Base-by-base conservation (phyloP, 2,888 invertebrate genomes). In the Mythimna loreyi region DNA sequence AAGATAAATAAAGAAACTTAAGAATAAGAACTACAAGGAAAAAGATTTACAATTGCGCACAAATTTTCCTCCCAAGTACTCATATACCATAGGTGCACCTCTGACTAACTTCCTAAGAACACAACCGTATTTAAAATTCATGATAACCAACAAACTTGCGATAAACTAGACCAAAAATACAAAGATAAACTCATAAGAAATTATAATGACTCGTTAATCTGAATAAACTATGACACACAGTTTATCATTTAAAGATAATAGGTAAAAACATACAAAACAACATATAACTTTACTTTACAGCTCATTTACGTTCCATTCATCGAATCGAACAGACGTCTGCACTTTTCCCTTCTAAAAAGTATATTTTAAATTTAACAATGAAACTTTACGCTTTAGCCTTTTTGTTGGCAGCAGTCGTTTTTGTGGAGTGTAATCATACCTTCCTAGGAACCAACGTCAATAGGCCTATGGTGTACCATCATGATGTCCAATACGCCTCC, bases 391-490 rank as follows among this genome's bases (percentile, higher is more conserved):
- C 80, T 9, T 13, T 85, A 4, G 53, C 79, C 0, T 80, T 87
- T 52, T 43, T 90, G 25, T 63, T 91, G 0, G 84, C 86, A 0
- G 76, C 72, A 0, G 64, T 91, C 0, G 88, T 88, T 0, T 65
- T 87, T 8, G 91, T 89, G 2, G 87, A 93, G 62, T 89, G 93
- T 80, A 71, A 76, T 1, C 91, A 93, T 63, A 89, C 89, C 0
- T 94, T 94, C 57, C 28, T 92, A 43, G 94, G 94, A 0, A 92
- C 92, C 0, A 94, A 82, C 72, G 88, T 93, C 0, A 30, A 67
- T 3, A 84, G 91, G n/a, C 87, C 87, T 0, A 3, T 89, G 59
- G 83, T 92, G 0, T 90, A 87, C 45, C 91, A 92, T 25, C 81
- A 85, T 4, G 73, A 81, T 8, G 87, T 73, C 0, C 67, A 89